These are phyloP conservation scores for Aulostomus chinensis DNA, from an alignment of 2,797 vertebrate genomes.

Conservation along the genomic window DNA sequence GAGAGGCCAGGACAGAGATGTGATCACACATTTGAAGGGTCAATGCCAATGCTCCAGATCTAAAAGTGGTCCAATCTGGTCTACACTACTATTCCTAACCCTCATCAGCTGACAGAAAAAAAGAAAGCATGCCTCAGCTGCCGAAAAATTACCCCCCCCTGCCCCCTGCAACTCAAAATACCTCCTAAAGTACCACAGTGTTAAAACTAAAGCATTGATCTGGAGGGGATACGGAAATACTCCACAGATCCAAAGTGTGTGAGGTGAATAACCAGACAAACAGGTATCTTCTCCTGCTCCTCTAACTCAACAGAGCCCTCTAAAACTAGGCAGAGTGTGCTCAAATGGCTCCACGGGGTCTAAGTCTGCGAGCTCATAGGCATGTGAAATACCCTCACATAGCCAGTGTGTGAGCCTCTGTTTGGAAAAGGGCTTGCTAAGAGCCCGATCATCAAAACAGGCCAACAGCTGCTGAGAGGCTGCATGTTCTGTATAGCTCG, in stretches of 20 bases:
- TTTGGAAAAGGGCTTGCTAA: constrained; percentile 67
- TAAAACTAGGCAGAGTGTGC: constrained; percentile 42
- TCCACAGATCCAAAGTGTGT: constrained; percentile 12
- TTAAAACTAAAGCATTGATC: constrained; percentile 10
- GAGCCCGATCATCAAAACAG: constrained; percentile 64
- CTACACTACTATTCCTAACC: too few relatives aligned
- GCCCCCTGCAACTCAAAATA: not conserved
- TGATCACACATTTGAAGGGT: too few relatives aligned
- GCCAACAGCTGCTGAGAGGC: constrained; percentile 63
- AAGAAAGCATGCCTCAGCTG: too few relatives aligned
- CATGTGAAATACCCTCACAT: constrained; percentile 63
- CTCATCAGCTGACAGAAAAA: too few relatives aligned
- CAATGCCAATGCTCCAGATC: too few relatives aligned
- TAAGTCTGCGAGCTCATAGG: constrained; percentile 58
- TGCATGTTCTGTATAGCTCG: constrained; percentile 38
- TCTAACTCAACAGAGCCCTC: constrained; percentile 33
- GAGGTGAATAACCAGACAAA: constrained; percentile 10
- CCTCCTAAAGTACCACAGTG: not conserved
- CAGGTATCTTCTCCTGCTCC: constrained; percentile 37
- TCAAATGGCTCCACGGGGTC: constrained; percentile 56
- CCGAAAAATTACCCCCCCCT: too few relatives aligned
- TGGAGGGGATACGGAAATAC: constrained; percentile 19
- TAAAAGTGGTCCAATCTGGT: too few relatives aligned
- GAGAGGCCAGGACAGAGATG: too few relatives aligned
- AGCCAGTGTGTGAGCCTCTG: constrained; percentile 63